Evolutionary conservation across 2,888 invertebrate species (phyloP).

Genomic region (Drosophila vallismaia): DNA sequence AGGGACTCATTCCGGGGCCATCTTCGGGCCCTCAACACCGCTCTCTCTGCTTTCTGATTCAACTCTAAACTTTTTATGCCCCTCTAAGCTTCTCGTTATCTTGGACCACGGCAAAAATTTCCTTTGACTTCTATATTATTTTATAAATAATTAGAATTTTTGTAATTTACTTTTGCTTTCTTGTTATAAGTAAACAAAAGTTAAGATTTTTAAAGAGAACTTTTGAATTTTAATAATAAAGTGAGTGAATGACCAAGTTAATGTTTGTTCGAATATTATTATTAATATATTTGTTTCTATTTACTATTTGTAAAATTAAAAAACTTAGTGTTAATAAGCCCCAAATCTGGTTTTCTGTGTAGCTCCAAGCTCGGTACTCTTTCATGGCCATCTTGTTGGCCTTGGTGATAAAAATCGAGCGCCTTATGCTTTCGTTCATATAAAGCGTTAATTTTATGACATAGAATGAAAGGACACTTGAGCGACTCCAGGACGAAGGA

Average conservation of each 20-base stretch:
- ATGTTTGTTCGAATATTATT: too few relatives aligned
- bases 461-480: conserved; percentile 47
- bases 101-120: conserved; percentile 1
- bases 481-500: conserved; percentile 25
- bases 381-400: conserved; percentile 41
- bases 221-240: too few relatives aligned
- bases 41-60: conserved; percentile 29
- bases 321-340: too few relatives aligned
- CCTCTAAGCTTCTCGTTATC: conserved; percentile 20
- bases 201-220: too few relatives aligned
- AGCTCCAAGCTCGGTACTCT: conserved; percentile 4
- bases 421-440: conserved; percentile 56
- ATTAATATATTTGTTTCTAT: too few relatives aligned
- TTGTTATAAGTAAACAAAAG: too few relatives aligned
- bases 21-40: conserved; percentile 37
- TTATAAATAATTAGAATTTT: too few relatives aligned
- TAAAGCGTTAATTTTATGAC: conserved; percentile 68
- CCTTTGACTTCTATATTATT: not conserved
- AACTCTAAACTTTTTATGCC: conserved; percentile 63
- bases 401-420: conserved; percentile 53
- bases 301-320: too few relatives aligned
- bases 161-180: too few relatives aligned
- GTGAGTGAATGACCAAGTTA: too few relatives aligned
- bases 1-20: conserved; percentile 34
- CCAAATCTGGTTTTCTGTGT: conserved; percentile 4